phyloP scores from a whole-genome alignment of 1,140 invertebrate species.

The Chymomyza costata region DNA sequence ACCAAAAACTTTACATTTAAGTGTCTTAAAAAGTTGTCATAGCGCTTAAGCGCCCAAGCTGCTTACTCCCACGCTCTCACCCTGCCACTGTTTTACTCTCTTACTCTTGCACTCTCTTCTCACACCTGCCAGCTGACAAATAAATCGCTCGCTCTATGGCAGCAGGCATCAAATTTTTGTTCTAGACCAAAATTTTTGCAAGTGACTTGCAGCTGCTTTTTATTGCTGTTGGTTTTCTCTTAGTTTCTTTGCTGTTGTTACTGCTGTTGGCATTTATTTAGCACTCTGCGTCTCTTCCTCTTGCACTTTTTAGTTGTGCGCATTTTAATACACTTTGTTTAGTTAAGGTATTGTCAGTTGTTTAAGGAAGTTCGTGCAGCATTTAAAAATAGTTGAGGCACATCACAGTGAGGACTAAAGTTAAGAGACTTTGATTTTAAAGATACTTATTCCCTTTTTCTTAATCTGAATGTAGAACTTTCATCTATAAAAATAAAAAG shows the following conservation, averaged over 20 bases:
- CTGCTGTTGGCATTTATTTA: constrained; percentile 29
- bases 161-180: constrained; percentile 42
- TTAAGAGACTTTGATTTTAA: too few relatives aligned
- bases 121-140: constrained; percentile 52
- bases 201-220: constrained; percentile 65
- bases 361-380: too few relatives aligned
- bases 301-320: constrained; percentile 52
- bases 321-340: constrained; percentile 7
- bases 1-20: constrained; percentile 52
- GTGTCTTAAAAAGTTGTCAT: constrained; percentile 70
- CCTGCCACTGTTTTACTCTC: background rate
- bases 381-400: too few relatives aligned
- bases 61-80: constrained; percentile 31
- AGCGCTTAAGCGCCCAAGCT: constrained; percentile 61
- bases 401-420: too few relatives aligned
- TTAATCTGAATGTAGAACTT: too few relatives aligned
- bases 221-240: constrained; percentile 44
- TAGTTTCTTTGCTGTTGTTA: constrained; percentile 20
- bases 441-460: too few relatives aligned
- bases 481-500: too few relatives aligned
- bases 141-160: constrained; percentile 41
- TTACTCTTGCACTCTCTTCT: too few relatives aligned
- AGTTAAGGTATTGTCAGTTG: too few relatives aligned
- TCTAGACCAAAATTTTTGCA: constrained; percentile 26
- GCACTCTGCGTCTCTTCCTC: constrained; percentile 24